Conservation (phyloP, 37 sponge, comb jelly and placozoan genomes). For the Spongilla lacustris region DNA sequence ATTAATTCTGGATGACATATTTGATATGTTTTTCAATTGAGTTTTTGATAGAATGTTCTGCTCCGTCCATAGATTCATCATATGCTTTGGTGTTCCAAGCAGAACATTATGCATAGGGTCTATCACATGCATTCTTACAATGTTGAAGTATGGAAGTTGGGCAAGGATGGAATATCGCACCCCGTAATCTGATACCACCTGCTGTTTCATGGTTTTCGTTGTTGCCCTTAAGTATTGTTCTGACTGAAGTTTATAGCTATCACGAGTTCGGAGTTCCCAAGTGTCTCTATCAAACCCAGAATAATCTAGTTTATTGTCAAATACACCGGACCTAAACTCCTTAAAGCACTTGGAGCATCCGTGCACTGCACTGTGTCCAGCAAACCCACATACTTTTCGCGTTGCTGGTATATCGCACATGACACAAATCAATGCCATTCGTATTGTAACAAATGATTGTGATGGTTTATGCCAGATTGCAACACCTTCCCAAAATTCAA, state of each 20-base stretch:
- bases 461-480: background rate
- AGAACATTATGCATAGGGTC: too few species aligned
- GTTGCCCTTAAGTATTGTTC: background rate
- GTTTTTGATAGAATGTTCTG: background rate
- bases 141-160: constrained; percentile 8
- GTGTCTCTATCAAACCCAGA: background rate
- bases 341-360: constrained; percentile 29
- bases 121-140: background rate
- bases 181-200: background rate
- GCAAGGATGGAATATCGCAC: background rate
- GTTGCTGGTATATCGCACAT: constrained; percentile 17
- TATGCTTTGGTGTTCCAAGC: background rate
- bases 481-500: constrained; percentile 7
- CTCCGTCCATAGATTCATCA: background rate
- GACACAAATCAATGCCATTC: background rate
- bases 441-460: too few species aligned
- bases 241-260: background rate
- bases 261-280: background rate
- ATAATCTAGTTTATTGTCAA: background rate
- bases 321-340: background rate
- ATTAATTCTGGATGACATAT: too few species aligned
- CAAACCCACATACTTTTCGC: constrained; percentile 9
- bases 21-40: background rate
- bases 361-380: background rate
- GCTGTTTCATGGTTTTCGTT: background rate